These are phyloP conservation scores for Xyrauchen texanus DNA, from an alignment of 2,113 vertebrate species.

Conservation along the genomic window DNA sequence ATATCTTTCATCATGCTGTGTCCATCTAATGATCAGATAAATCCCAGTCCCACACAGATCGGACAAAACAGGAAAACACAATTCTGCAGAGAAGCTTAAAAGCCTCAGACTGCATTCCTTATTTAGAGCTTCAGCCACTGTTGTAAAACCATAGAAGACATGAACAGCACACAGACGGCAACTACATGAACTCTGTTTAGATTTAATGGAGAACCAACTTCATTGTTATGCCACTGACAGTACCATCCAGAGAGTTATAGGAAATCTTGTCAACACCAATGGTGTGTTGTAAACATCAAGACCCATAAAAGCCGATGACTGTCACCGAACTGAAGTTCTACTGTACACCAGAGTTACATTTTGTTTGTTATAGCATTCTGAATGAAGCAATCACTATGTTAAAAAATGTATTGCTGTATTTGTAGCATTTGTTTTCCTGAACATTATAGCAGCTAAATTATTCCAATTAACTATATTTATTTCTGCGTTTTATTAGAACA, in stretches of 20 bases:
- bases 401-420: neutral
- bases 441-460: neutral
- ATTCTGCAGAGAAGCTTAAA: constrained; percentile 6
- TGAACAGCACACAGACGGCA: neutral
- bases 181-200: constrained; percentile 19
- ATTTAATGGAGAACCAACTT: constrained; percentile 3
- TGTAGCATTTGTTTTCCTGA: neutral
- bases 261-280: neutral
- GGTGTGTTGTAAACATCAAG: neutral
- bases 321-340: neutral
- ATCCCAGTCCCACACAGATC: constrained; percentile 19
- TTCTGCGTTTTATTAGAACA: neutral
- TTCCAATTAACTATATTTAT: neutral
- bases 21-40: constrained; percentile 30
- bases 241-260: neutral
- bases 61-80: neutral
- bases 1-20: constrained; percentile 1
- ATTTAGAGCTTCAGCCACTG: neutral
- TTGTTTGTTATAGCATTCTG: neutral
- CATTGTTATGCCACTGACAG: constrained; percentile 12
- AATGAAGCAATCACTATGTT: too few relatives aligned
- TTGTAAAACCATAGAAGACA: too few relatives aligned
- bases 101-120: constrained; percentile 2
- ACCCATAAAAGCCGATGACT: constrained; percentile 9
- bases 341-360: neutral